Conservation (phyloP, 2,113 vertebrate genomes). For the Sander vitreus region DNA sequence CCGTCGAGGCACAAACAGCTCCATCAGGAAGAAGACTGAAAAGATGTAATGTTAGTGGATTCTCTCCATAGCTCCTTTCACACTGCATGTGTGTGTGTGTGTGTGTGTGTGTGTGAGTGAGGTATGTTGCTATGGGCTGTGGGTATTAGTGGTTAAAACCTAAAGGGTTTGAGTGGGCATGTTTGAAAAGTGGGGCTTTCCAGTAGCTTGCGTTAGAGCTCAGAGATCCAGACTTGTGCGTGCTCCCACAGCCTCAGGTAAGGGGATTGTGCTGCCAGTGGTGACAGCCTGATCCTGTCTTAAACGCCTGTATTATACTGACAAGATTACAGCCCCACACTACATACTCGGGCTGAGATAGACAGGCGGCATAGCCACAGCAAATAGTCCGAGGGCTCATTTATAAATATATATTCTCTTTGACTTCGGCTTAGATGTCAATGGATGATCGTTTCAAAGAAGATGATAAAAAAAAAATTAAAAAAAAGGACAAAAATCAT, state of each 20-base stretch:
- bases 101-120: constrained; percentile 16
- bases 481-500: constrained; percentile 51
- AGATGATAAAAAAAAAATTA: constrained; percentile 46
- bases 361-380: constrained; percentile 47
- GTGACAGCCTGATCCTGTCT: constrained; percentile 79
- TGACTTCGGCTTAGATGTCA: constrained; percentile 63
- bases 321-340: constrained; percentile 74
- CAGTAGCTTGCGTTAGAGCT: constrained; percentile 60
- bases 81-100: neutral
- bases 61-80: constrained; percentile 34
- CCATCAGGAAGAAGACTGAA: constrained; percentile 25
- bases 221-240: constrained; percentile 65
- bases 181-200: constrained; percentile 80
- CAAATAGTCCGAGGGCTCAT: constrained; percentile 67
- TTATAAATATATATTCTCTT: constrained; percentile 70
- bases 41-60: constrained; percentile 67
- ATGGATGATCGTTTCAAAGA: constrained; percentile 64
- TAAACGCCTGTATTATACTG: constrained; percentile 79
- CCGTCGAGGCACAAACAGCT: constrained; percentile 38
- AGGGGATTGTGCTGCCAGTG: constrained; percentile 78
- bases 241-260: constrained; percentile 76
- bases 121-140: constrained; percentile 34
- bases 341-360: constrained; percentile 50
- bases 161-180: constrained; percentile 74
- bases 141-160: constrained; percentile 67